Evolutionary conservation across 2,113 vertebrate genomes (phyloP), one percentile per base, ranked within the genome.

Genomic region (Lepus europaeus): DNA sequence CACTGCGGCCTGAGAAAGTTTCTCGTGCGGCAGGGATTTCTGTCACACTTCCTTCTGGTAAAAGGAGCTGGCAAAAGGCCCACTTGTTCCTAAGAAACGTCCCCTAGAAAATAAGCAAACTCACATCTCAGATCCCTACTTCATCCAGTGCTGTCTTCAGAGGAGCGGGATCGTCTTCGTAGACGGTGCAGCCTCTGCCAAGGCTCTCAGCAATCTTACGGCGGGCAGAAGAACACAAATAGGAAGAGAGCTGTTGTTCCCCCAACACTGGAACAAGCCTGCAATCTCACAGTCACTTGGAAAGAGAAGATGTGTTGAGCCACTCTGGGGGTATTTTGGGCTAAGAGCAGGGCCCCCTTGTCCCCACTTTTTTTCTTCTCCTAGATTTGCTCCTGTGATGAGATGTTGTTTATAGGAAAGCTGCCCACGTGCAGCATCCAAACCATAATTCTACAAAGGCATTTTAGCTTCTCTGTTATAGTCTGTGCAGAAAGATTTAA

Each of bases 31-130:
- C 9, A 25, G 53, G 31, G 17, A 45, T 49, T 73, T 25, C 73
- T 45, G 59, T 76, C 45, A 72, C 3, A 17, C 11, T 61, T 94
- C 70, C 63, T 77, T 76, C 39, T 56, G 76, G 66, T 63, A 93
- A 73, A 73, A 27, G 51, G 7, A 87, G 76, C 39, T 84, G 89
- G 88, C 14, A 36, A 68, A 72, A 81, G 61, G 6, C 16, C 94
- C 13, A 0, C 64, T 92, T 69, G 17, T 77, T 80, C 56, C 73
- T 49, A 33, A 70, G 53, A 89, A 73, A 73, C 93, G 91, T 91
- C 25, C 39, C 61, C 72, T 85, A 63, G 85, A 95, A 91, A 84
- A 89, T 76, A 84, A 82, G 81, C 51, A 80, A 91, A 94, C 73
- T 83, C 22, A 11, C 78, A 36, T 72, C 73, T 88, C 36, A 9